A percentile compares a stretch with the other conserved stretches of the same genome.
These are phyloP conservation scores for Paedocypris sp. DNA, from an alignment of 2,113 vertebrate species.

Conservation along the genomic window DNA sequence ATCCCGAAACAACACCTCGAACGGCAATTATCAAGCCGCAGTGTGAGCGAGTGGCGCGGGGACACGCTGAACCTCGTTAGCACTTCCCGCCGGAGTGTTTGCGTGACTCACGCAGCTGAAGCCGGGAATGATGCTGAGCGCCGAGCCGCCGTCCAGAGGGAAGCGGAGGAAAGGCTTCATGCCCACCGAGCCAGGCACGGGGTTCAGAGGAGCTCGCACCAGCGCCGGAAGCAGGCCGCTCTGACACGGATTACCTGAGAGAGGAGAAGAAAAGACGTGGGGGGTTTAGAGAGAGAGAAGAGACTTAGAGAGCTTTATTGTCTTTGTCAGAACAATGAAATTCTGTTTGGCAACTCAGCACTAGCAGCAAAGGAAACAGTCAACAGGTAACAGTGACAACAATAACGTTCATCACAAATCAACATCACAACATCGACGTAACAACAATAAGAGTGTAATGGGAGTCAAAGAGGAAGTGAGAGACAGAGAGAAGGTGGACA, in stretches of 20 bases:
- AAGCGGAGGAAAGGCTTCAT: slow-evolving; percentile 91
- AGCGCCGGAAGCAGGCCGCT: slow-evolving; percentile 84
- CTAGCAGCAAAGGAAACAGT: too few species aligned
- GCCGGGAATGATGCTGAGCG: slow-evolving; percentile 83
- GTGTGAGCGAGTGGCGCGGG: not conserved
- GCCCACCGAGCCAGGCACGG: slow-evolving; percentile 75
- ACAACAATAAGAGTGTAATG: too few species aligned
- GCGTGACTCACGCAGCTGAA: slow-evolving; percentile 81
- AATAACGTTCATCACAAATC: too few species aligned
- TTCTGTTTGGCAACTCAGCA: not conserved
- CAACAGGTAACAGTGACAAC: too few species aligned
- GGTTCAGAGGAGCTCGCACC: slow-evolving; percentile 74
- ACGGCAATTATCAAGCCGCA: not conserved
- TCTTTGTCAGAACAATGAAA: too few species aligned
- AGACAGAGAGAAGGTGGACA: too few species aligned
- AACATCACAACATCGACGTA: too few species aligned
- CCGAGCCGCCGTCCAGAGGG: slow-evolving; percentile 71
- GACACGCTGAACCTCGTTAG: not conserved
- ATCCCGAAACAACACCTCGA: not conserved
- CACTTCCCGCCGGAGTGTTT: not conserved
- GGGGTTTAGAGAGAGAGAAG: not conserved
- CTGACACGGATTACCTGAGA: slow-evolving; percentile 83
- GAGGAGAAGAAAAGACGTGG: not conserved
- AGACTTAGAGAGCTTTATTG: not conserved
- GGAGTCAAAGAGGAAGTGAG: too few species aligned